Conservation (phyloP, 2,113 vertebrate genomes). For the Nymphicus hollandicus region DNA sequence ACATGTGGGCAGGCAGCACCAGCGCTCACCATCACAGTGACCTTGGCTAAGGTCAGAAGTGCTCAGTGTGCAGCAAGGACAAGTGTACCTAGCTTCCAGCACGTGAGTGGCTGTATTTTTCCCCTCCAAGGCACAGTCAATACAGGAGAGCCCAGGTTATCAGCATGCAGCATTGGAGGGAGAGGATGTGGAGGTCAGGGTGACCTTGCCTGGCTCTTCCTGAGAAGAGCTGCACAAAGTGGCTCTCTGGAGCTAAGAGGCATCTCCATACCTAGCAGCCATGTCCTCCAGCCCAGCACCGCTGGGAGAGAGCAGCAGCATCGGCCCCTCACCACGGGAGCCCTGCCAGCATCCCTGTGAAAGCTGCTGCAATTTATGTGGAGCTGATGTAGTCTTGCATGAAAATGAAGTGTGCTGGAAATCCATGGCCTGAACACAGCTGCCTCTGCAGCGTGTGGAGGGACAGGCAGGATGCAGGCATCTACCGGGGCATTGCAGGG, state of each 20-base stretch:
- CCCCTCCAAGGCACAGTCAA: neutral
- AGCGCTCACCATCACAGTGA: fast-evolving
- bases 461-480: neutral
- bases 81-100: neutral
- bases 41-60: neutral
- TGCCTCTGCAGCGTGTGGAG: neutral
- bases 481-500: neutral
- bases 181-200: neutral
- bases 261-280: neutral
- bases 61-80: neutral
- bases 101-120: neutral
- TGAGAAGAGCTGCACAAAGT: neutral
- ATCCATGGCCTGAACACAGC: neutral
- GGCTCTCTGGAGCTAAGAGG: neutral
- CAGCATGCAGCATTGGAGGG: neutral
- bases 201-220: constrained; percentile 24
- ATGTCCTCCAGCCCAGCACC: neutral
- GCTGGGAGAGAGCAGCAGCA: neutral
- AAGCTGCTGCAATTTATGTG: neutral
- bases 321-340: neutral
- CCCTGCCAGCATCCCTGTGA: neutral
- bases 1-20: neutral
- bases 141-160: constrained; percentile 13
- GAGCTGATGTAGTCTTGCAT: neutral
- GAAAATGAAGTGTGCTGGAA: constrained; percentile 22